These are phyloP conservation scores for Linurgus olivaceus DNA, from an alignment of 2,797 vertebrate species.

Conservation along the genomic window DNA sequence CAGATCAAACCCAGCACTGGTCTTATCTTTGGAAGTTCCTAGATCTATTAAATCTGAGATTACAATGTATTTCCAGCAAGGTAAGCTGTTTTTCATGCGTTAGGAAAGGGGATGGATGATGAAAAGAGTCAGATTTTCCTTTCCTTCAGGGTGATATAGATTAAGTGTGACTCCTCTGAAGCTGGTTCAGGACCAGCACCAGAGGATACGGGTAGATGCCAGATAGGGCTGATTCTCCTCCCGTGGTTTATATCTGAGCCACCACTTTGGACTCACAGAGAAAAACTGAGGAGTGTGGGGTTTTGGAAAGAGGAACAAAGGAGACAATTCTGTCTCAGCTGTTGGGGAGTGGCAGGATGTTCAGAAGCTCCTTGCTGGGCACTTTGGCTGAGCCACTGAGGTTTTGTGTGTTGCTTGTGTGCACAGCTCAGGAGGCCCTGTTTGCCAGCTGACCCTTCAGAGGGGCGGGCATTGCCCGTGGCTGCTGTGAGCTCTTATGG, in stretches of 20 bases:
- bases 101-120: background rate
- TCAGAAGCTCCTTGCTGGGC: background rate
- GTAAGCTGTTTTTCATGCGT: background rate
- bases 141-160: background rate
- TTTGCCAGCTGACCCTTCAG: background rate
- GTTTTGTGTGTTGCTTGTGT: background rate
- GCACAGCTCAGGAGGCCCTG: background rate
- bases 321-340: background rate
- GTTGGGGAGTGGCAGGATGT: fast-evolving
- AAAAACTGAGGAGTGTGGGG: background rate
- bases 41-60: background rate
- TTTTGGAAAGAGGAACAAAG: background rate
- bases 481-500: background rate
- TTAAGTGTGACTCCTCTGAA: background rate
- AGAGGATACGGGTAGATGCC: background rate
- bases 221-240: background rate
- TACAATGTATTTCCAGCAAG: background rate
- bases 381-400: background rate
- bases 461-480: fast-evolving
- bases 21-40: background rate
- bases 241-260: background rate
- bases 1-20: background rate
- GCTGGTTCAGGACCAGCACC: background rate
- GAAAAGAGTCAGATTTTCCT: background rate
- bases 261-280: background rate